Evolutionary conservation across 2,113 vertebrate species (phyloP).

Genomic region (Neotragus pygmaeus): DNA sequence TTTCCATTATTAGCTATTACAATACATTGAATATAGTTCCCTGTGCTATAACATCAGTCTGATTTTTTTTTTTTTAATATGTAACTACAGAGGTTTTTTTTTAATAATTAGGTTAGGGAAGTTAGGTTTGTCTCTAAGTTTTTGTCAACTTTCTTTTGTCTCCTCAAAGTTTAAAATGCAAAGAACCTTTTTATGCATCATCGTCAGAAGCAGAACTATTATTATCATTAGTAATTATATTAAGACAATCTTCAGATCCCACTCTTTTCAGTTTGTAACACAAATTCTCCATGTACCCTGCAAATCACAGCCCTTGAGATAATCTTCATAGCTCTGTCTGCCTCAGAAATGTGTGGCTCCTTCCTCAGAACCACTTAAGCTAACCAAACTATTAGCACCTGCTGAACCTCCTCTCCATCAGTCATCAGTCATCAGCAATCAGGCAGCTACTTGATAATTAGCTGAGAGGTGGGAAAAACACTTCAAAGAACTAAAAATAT

Average conservation of each 20-base stretch:
- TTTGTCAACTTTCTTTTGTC: constrained; percentile 18
- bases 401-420: constrained; percentile 67
- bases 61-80: neutral
- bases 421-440: constrained; percentile 77
- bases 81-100: neutral
- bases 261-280: constrained; percentile 46
- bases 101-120: neutral
- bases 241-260: neutral
- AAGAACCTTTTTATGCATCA: constrained; percentile 7
- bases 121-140: constrained; percentile 21
- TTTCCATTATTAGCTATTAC: neutral
- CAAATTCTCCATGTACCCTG: neutral
- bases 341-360: neutral
- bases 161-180: constrained; percentile 60
- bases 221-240: constrained; percentile 36
- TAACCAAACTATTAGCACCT: constrained; percentile 67
- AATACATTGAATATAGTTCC: neutral
- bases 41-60: neutral
- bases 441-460: constrained; percentile 82
- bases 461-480: constrained; percentile 67
- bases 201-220: constrained; percentile 48
- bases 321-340: neutral
- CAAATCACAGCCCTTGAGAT: neutral
- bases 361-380: constrained; percentile 48
- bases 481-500: constrained; percentile 78